Percentiles rank a stretch among this genome's conserved stretches.
phyloP scores from a whole-genome alignment of 2,797 vertebrate genomes.

The Luscinia megarhynchos region DNA sequence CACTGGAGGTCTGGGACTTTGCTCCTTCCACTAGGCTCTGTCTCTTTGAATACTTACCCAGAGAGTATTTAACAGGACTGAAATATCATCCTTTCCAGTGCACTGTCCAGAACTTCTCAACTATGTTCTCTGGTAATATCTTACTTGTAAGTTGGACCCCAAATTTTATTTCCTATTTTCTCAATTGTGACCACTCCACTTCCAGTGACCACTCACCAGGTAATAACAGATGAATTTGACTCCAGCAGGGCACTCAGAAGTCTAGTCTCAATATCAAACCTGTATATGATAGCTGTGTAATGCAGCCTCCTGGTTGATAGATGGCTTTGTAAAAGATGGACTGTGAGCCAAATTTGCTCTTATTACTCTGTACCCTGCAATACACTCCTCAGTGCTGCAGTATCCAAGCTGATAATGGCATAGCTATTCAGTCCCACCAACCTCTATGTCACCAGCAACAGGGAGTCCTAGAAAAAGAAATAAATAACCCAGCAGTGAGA shows the following conservation, averaged over 20 bases:
- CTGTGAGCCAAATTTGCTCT: constrained; percentile 13
- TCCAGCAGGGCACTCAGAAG: background rate
- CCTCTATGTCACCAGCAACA: background rate
- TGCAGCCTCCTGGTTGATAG: background rate
- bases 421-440: background rate
- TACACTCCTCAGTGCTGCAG: background rate
- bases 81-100: background rate
- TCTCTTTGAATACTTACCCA: background rate
- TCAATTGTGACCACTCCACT: background rate
- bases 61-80: background rate
- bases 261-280: background rate
- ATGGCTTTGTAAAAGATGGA: constrained; percentile 6
- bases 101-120: background rate
- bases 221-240: constrained; percentile 7
- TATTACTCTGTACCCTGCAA: constrained; percentile 7
- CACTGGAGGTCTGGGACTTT: background rate
- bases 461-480: background rate
- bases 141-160: background rate
- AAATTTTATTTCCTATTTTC: constrained; percentile 20
- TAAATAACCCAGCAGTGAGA: background rate
- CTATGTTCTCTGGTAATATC: background rate
- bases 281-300: background rate
- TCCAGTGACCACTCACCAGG: background rate
- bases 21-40: background rate
- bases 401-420: background rate